Conservation (phyloP, 2,113 vertebrate genomes). For the Rhagologus leucostigma region DNA sequence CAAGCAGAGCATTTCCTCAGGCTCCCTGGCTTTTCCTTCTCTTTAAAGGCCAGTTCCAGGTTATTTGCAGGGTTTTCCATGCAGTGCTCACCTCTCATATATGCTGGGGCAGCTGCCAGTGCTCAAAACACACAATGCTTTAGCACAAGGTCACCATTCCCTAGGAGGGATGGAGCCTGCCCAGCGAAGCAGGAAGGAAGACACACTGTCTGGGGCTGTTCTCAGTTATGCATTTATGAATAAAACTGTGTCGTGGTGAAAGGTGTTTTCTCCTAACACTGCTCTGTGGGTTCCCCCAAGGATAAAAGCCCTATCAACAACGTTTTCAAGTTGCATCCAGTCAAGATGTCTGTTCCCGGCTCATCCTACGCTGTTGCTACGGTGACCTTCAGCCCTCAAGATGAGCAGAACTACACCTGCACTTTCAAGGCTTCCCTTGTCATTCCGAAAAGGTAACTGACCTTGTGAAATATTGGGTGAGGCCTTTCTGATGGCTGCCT, state of each 20-base stretch:
- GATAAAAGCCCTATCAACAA: background rate
- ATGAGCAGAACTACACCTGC: conserved; percentile 78
- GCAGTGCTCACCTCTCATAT: background rate
- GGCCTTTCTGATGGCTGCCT: background rate
- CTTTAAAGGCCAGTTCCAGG: background rate
- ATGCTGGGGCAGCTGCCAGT: background rate
- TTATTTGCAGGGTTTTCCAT: background rate
- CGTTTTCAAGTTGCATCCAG: conserved; percentile 78
- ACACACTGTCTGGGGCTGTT: background rate
- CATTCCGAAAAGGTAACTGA: conserved; percentile 70
- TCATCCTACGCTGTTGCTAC: conserved; percentile 73
- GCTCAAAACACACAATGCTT: background rate
- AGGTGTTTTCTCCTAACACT: background rate
- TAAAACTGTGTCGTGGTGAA: background rate
- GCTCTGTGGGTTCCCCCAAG: conserved; percentile 43
- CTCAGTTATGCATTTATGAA: background rate
- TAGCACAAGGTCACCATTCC: background rate
- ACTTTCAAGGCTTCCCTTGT: conserved; percentile 81
- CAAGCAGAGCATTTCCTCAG: background rate
- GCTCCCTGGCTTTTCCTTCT: background rate
- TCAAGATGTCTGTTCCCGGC: conserved; percentile 74
- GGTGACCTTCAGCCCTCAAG: conserved; percentile 79
- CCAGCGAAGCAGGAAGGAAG: background rate
- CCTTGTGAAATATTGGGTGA: background rate
- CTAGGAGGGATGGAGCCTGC: background rate